Evolutionary conservation across 2,888 invertebrate species (phyloP).

Genomic region (Orthosia gothica): DNA sequence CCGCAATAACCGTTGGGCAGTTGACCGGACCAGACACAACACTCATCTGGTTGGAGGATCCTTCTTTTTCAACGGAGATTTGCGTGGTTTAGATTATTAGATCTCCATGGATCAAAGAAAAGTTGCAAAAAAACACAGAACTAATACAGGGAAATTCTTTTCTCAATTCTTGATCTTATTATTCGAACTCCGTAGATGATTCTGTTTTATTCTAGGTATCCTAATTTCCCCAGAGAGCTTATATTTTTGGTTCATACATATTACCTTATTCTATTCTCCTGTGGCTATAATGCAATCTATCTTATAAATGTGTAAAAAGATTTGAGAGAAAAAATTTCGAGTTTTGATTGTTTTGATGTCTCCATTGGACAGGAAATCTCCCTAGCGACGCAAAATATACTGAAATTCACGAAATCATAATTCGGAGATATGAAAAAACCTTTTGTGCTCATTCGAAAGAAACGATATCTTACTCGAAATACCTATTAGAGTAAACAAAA

Average conservation of each 20-base stretch:
- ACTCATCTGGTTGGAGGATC: too few relatives aligned
- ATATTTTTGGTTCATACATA: constrained; percentile 19
- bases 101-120: background rate
- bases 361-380: background rate
- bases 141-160: background rate
- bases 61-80: too few relatives aligned
- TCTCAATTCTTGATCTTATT: too few relatives aligned
- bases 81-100: too few relatives aligned
- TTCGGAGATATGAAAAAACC: background rate
- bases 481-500: background rate
- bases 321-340: background rate
- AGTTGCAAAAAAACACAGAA: background rate
- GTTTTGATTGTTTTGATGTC: background rate
- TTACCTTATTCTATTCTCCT: constrained; percentile 6
- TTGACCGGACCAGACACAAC: too few relatives aligned
- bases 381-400: background rate
- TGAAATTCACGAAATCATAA: too few relatives aligned
- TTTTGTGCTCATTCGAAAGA: background rate
- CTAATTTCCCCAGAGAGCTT: constrained; percentile 44
- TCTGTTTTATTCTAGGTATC: background rate
- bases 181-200: constrained; percentile 4
- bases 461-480: background rate
- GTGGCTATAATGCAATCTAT: background rate
- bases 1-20: too few relatives aligned
- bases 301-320: constrained; percentile 3